phyloP scores from a whole-genome alignment of 2,797 vertebrate species.

The Ptychobarbus kaznakovi region DNA sequence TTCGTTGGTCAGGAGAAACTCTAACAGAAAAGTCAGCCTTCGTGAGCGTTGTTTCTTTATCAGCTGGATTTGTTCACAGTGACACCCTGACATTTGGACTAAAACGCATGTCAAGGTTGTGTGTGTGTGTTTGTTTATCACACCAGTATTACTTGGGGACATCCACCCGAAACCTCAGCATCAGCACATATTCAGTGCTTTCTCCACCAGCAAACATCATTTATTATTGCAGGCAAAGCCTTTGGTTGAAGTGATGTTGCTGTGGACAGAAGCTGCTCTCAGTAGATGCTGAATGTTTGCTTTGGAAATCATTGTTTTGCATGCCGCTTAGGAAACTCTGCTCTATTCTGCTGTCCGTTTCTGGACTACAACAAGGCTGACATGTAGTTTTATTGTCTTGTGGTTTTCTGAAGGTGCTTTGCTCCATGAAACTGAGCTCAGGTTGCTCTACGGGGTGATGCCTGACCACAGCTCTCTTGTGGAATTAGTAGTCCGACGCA shows the following conservation, averaged over 20 bases:
- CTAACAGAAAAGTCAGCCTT: background rate
- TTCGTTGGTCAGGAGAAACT: too few species aligned
- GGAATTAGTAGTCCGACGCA: background rate
- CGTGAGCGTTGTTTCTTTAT: background rate
- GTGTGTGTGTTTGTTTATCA: background rate
- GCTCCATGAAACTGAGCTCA: background rate
- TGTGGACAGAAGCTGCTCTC: background rate
- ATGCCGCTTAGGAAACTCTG: background rate
- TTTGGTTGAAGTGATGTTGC: background rate
- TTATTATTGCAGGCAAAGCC: conserved; percentile 4
- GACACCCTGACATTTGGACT: background rate
- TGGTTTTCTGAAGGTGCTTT: conserved; percentile 26
- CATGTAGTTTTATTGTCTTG: conserved; percentile 24
- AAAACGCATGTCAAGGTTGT: background rate
- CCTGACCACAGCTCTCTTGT: background rate
- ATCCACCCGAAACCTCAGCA: background rate
- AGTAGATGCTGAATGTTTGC: background rate
- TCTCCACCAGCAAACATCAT: background rate
- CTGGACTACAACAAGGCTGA: conserved; percentile 24
- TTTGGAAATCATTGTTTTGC: conserved; percentile 30
- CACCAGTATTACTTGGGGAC: background rate
- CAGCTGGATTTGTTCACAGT: background rate
- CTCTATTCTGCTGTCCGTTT: background rate
- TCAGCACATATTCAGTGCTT: background rate
- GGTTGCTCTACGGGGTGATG: background rate